These are phyloP conservation scores for Oncorhynchus gorbuscha DNA, from an alignment of 2,113 vertebrate species.

Conservation along the genomic window DNA sequence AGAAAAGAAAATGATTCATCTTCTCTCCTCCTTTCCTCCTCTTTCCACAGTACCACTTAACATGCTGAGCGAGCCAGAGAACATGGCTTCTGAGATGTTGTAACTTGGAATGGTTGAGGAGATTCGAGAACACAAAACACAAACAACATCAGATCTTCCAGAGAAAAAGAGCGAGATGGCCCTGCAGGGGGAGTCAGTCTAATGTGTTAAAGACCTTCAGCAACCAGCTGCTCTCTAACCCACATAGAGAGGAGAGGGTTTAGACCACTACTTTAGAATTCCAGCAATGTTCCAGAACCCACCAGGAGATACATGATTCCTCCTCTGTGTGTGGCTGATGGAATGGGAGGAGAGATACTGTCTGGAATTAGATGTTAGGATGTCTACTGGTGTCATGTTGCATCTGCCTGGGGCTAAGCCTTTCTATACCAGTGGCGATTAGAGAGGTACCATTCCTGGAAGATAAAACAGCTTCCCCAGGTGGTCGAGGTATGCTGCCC, in stretches of 20 bases:
- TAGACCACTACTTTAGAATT: slow-evolving; percentile 47
- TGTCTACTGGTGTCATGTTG: slow-evolving; percentile 49
- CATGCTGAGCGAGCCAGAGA: not conserved
- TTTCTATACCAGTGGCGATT: slow-evolving; percentile 36
- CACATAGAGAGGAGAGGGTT: slow-evolving; percentile 29
- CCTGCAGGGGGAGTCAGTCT: not conserved
- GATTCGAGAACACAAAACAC: not conserved
- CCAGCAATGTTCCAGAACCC: slow-evolving; percentile 58
- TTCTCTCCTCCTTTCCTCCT: not conserved
- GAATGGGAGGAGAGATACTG: not conserved
- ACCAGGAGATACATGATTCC: slow-evolving; percentile 26
- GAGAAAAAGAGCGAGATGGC: not conserved
- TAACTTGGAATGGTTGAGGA: not conserved
- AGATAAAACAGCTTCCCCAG: slow-evolving; percentile 51
- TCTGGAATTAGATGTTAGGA: slow-evolving; percentile 46
- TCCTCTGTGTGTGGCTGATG: slow-evolving; percentile 25
- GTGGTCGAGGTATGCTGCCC: slow-evolving; percentile 34
- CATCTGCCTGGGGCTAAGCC: slow-evolving; percentile 39
- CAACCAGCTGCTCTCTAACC: slow-evolving; percentile 20
- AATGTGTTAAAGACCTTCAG: slow-evolving; percentile 26
- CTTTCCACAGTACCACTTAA: not conserved
- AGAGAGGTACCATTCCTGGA: slow-evolving; percentile 27
- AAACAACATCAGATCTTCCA: not conserved
- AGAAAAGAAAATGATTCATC: not conserved
- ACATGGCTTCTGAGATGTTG: not conserved